These are phyloP conservation scores for Halcyon leucocephala DNA, from an alignment of 2,797 vertebrate species.

Conservation along the genomic window DNA sequence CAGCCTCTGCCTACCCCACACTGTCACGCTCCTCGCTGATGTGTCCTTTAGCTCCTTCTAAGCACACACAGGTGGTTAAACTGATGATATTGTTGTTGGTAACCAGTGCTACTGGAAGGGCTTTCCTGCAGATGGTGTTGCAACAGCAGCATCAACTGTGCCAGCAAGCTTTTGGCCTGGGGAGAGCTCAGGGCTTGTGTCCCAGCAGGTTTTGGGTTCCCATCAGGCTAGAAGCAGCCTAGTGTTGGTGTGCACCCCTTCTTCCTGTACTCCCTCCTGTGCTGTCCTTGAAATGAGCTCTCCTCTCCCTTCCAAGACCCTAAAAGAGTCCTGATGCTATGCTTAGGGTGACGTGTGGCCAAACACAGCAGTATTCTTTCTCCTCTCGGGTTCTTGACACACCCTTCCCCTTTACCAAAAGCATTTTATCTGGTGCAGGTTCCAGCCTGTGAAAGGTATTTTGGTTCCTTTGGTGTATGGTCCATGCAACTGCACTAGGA, in stretches of 20 bases:
- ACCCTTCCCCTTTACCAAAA: not conserved
- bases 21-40: not conserved
- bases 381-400: not conserved
- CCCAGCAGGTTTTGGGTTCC: not conserved
- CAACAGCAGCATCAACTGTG: not conserved
- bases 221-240: not conserved
- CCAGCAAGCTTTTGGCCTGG: not conserved
- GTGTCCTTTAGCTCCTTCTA: not conserved
- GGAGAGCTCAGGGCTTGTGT: not conserved
- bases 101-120: not conserved
- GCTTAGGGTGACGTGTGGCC: not conserved
- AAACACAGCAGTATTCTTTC: not conserved
- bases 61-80: not conserved
- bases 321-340: not conserved
- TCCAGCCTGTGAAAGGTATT: not conserved
- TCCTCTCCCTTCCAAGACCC: not conserved
- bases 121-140: not conserved
- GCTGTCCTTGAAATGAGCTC: not conserved
- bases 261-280: not conserved
- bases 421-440: fast-evolving
- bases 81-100: not conserved
- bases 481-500: not conserved
- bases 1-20: not conserved
- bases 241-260: not conserved
- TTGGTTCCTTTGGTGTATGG: fast-evolving